Conservation (phyloP, 1,140 invertebrate species). For the Drosophila saltans region DNA sequence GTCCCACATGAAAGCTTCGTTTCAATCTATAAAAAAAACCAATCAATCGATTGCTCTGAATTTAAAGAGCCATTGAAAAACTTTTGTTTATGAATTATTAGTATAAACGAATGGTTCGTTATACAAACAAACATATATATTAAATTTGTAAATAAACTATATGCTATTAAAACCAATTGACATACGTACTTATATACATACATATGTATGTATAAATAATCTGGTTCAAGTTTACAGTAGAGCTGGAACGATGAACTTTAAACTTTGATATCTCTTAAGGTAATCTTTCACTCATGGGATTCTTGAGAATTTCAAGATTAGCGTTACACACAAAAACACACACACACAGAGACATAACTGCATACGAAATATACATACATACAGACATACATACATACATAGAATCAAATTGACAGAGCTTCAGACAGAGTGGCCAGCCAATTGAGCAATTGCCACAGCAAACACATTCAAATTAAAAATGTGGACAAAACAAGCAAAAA, state of each 20-base stretch:
- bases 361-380: slow-evolving; percentile 18
- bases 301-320: slow-evolving; percentile 8
- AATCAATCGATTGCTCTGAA: too few relatives aligned
- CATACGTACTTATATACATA: too few relatives aligned
- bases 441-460: slow-evolving; percentile 81
- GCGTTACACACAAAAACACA: neutral
- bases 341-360: neutral
- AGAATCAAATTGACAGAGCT: slow-evolving; percentile 28
- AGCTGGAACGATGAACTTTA: neutral
- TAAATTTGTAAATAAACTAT: too few relatives aligned
- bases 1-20: too few relatives aligned
- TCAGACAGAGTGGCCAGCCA: slow-evolving; percentile 58
- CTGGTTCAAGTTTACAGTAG: neutral
- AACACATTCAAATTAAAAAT: slow-evolving; percentile 82
- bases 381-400: slow-evolving; percentile 48
- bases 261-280: slow-evolving; percentile 8
- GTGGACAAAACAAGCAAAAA: slow-evolving; percentile 62
- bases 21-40: too few relatives aligned
- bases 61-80: too few relatives aligned
- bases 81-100: too few relatives aligned
- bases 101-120: too few relatives aligned
- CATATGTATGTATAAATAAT: too few relatives aligned
- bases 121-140: too few relatives aligned
- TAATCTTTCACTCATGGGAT: slow-evolving; percentile 7
- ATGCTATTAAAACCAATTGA: too few relatives aligned